These are phyloP conservation scores for Kryphioiulus occultus DNA, from an alignment of 2,888 invertebrate species.

Conservation along the genomic window DNA sequence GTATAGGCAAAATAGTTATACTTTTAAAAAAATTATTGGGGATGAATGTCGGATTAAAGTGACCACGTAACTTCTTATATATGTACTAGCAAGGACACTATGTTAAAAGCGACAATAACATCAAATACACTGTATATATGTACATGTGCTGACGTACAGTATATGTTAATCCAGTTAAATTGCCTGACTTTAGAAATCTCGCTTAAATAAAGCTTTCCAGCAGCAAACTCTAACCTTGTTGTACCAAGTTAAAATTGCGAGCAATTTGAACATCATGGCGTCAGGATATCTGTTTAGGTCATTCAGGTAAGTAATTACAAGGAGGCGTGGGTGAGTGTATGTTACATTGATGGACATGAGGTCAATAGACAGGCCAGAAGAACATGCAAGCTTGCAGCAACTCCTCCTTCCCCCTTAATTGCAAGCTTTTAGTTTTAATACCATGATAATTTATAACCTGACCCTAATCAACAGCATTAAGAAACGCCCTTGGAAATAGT, in stretches of 20 bases:
- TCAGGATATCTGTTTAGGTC: slow-evolving; percentile 15
- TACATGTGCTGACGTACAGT: too few species aligned
- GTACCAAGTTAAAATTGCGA: background rate
- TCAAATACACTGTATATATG: too few species aligned
- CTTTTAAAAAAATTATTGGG: too few species aligned
- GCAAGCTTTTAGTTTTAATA: background rate
- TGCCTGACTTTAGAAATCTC: background rate
- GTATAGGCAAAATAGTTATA: too few species aligned
- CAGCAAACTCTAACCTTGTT: background rate
- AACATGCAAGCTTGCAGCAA: slow-evolving; percentile 12
- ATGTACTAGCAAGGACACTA: too few species aligned
- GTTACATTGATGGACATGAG: slow-evolving; percentile 23
- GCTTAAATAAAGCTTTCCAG: background rate
- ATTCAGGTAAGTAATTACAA: slow-evolving; percentile 17
- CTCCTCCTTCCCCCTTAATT: slow-evolving; percentile 15
- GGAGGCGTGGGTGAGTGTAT: slow-evolving; percentile 17
- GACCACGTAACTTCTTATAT: too few species aligned
- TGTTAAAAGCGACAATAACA: too few species aligned
- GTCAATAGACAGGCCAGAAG: slow-evolving; percentile 15
- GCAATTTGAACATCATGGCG: slow-evolving; percentile 17
- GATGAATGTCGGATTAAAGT: too few species aligned
- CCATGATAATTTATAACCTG: slow-evolving; percentile 16
- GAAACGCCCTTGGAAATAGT: slow-evolving; percentile 6
- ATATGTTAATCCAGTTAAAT: too few species aligned
- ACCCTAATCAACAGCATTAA: slow-evolving; percentile 23